Conservation (phyloP, 2,797 vertebrate genomes). For the Notoglanidium macrostoma region DNA sequence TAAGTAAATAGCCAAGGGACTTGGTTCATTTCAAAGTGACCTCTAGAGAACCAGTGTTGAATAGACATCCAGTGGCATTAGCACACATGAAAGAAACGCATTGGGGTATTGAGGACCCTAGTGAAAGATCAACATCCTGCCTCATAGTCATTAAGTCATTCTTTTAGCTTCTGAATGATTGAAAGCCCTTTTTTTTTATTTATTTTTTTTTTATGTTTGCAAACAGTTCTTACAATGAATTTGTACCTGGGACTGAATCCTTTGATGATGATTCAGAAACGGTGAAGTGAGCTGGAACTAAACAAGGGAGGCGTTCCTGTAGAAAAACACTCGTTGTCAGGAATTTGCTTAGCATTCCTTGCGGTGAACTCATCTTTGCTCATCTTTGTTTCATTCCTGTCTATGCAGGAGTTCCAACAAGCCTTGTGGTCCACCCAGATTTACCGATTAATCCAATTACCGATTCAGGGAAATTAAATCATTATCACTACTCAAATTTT, state of each 20-base stretch:
- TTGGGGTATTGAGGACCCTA: conserved; percentile 14
- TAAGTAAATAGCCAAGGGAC: neutral
- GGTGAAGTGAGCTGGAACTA: neutral
- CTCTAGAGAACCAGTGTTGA: neutral
- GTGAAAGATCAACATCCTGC: conserved; percentile 29
- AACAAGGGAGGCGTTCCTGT: neutral
- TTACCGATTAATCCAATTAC: neutral
- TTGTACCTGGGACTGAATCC: neutral
- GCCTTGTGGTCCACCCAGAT: conserved; percentile 20
- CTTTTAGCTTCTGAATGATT: conserved; percentile 11
- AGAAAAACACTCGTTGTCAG: neutral
- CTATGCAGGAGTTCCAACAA: conserved; percentile 37
- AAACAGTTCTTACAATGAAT: conserved; percentile 16
- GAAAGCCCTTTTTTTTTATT: conserved; percentile 27
- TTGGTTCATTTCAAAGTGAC: neutral
- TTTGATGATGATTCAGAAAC: conserved; percentile 23
- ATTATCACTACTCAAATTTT: conserved; percentile 2
- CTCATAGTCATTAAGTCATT: neutral
- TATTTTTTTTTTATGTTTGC: neutral
- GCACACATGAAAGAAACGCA: neutral
- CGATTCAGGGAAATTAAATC: conserved; percentile 25
- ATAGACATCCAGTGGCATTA: neutral
- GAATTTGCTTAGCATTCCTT: neutral
- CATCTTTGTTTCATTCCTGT: neutral
- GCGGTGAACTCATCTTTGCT: neutral